A percentile compares a stretch with the other conserved stretches of the same genome.
phyloP scores from a whole-genome alignment of 2,113 vertebrate species.

The Acrocephalus kingi region DNA sequence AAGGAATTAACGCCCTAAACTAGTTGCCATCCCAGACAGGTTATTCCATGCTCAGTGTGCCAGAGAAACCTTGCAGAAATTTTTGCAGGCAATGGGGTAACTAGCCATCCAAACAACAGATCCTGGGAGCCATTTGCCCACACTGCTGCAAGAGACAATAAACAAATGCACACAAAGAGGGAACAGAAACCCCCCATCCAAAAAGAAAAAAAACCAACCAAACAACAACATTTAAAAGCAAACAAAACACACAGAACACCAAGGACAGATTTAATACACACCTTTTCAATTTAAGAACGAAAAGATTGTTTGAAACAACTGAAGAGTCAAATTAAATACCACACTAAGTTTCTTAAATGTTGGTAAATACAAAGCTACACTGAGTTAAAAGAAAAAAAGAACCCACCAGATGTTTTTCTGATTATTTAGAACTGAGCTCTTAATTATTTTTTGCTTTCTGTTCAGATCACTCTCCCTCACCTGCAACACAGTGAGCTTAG shows the following conservation, averaged over 20 bases:
- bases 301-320: background rate
- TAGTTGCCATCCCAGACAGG: background rate
- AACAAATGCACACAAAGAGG: background rate
- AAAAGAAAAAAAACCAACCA: background rate
- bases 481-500: background rate
- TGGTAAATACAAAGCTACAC: background rate
- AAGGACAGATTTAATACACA: background rate
- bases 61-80: background rate
- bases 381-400: background rate
- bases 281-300: conserved; percentile 17
- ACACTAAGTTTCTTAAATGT: background rate
- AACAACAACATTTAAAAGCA: background rate
- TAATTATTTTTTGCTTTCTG: background rate
- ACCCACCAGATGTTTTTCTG: background rate
- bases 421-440: background rate
- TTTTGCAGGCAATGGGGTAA: background rate
- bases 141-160: background rate
- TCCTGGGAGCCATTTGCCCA: background rate
- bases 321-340: background rate
- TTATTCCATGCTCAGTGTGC: conserved; percentile 6
- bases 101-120: background rate
- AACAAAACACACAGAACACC: background rate
- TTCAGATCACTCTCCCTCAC: background rate
- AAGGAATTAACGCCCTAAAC: background rate
- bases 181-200: background rate